A percentile compares a stretch with the other conserved stretches of the same genome.
Evolutionary conservation across 1,140 invertebrate species (phyloP).

Genomic region (Ericerus pela): DNA sequence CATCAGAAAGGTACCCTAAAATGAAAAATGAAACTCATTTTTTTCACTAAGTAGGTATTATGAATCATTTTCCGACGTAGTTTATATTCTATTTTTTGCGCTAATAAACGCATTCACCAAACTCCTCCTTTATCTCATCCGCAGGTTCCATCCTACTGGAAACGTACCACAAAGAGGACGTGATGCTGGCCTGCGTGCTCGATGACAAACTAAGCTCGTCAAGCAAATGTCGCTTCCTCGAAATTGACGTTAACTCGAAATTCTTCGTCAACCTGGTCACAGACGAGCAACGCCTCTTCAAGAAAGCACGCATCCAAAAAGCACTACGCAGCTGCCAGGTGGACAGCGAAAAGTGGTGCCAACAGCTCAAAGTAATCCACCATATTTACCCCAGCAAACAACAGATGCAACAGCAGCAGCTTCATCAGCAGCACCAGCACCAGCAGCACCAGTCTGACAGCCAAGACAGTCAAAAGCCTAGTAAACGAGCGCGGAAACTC

Average conservation of each 20-base stretch:
- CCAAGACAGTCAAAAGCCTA: neutral
- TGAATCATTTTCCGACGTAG: too few species aligned
- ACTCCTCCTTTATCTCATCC: too few species aligned
- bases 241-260: slow-evolving; percentile 23
- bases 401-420: neutral
- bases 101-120: too few species aligned
- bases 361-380: slow-evolving; percentile 22
- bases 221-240: slow-evolving; percentile 19
- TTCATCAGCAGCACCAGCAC: neutral
- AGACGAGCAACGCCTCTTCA: slow-evolving; percentile 18
- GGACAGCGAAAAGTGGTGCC: slow-evolving; percentile 19
- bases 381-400: slow-evolving; percentile 20
- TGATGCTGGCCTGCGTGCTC: slow-evolving; percentile 22
- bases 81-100: too few species aligned
- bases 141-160: slow-evolving; percentile 24
- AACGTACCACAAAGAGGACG: slow-evolving; percentile 22
- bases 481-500: slow-evolving; percentile 16
- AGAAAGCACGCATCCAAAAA: slow-evolving; percentile 18
- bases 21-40: too few species aligned
- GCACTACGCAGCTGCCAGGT: slow-evolving; percentile 17
- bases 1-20: too few species aligned
- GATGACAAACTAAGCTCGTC: slow-evolving; percentile 3
- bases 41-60: too few species aligned
- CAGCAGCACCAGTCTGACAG: too few species aligned
- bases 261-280: slow-evolving; percentile 16